Evolutionary conservation across 2,113 vertebrate genomes (phyloP), one percentile per base, ranked within the genome.

Genomic region (Ciconia stormi): DNA sequence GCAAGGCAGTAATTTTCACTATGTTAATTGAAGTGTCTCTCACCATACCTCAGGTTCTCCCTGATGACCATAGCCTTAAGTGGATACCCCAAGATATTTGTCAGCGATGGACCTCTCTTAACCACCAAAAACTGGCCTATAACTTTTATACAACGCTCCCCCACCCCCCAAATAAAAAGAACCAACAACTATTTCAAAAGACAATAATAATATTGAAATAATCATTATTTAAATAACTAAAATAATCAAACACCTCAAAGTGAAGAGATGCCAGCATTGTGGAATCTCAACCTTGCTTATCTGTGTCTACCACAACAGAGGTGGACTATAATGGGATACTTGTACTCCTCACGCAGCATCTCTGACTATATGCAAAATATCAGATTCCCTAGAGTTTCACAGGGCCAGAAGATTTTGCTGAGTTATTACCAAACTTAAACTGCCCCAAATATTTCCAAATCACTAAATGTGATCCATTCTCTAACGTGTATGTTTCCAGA

Each of bases 81-180:
- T 20, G 27, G 13, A 23, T 21, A 46, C 22, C 0, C 0, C 30
- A 77, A 69, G 36, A 25, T 23, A 36, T 50, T 72, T 49, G 13
- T 16, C 46, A 80, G 11, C n/a, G n/a, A 72, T 8, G 6, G 30
- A 82, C 19, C 10, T 50, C 21, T 30, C 36, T 34, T 9, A 18
- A 49, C 7, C 8, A 40, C 8, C 47, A 42, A 83, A 89, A 80
- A 8, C 14, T 17, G 15, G 5, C 10, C 67, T 63, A 1, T 40
- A 82, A 21, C 18, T 67, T 79, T 44, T 26, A 67, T 7, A 53
- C 8, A 82, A 47, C 38, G 59, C 9, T 21, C 9, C 5, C 3
- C 6, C 3, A 22, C 8, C 56, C 16, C 1, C 44, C 44, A 6
- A 6, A 22, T 12, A 42, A 32, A 42, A 46, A 9, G 38, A 69